phyloP scores from a whole-genome alignment of 2,888 invertebrate species.

The Ariolimax columbianus region DNA sequence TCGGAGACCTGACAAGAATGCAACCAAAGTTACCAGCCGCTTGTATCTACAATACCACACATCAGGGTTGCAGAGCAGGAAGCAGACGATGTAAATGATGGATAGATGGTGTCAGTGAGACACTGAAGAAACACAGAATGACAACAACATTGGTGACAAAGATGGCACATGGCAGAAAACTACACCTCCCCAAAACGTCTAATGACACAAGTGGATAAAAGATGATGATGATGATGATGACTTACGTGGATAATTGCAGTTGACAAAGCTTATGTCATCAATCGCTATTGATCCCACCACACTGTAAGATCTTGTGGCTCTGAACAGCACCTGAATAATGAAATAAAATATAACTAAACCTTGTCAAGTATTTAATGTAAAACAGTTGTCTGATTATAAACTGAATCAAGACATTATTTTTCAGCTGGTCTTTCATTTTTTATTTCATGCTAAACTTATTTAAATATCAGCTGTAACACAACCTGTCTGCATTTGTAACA shows the following conservation, averaged over 20 bases:
- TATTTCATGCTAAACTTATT: neutral
- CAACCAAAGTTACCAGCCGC: no score
- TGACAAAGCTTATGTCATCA: constrained; percentile 72
- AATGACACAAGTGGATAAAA: no score
- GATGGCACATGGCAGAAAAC: no score
- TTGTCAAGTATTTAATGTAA: neutral
- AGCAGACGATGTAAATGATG: no score
- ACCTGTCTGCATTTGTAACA: neutral
- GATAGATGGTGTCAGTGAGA: no score
- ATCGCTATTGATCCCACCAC: constrained; percentile 61
- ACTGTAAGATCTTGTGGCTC: constrained; percentile 35
- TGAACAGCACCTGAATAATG: constrained; percentile 34
- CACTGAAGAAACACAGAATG: no score
- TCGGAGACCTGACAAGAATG: no score
- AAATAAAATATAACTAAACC: neutral
- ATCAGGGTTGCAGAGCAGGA: no score
- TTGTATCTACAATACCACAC: no score
- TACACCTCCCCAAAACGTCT: no score
- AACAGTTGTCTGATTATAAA: neutral
- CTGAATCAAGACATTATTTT: neutral
- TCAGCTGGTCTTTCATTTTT: neutral
- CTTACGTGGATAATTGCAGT: constrained; percentile 71
- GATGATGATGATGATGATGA: no score
- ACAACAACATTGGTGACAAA: no score
- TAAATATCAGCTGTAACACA: neutral